Conservation (phyloP, 2,113 vertebrate species). For the Pavo muticus region DNA sequence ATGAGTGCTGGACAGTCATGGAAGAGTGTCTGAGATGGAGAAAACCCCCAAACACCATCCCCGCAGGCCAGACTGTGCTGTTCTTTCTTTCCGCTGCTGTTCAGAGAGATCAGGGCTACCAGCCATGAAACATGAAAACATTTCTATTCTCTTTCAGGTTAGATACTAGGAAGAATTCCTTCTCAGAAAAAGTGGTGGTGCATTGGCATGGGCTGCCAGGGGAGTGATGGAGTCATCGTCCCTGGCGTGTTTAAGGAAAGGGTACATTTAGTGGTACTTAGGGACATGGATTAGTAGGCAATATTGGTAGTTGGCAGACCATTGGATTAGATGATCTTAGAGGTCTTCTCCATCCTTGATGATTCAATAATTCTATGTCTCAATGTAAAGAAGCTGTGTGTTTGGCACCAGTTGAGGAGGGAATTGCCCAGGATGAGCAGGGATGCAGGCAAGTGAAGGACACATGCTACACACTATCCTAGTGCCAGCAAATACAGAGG, state of each 20-base stretch:
- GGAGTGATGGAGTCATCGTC: no score
- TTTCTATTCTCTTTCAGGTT: not conserved
- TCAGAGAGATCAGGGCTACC: not conserved
- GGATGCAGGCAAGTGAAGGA: accelerated
- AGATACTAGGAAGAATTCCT: no score
- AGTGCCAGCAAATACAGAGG: not conserved
- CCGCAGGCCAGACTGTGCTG: not conserved
- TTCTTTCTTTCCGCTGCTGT: not conserved
- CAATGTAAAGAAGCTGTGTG: not conserved
- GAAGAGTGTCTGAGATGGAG: not conserved
- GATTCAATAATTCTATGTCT: no score
- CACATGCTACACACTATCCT: not conserved
- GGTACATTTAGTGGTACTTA: no score
- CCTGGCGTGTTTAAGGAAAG: no score
- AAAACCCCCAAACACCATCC: not conserved
- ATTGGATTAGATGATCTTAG: no score
- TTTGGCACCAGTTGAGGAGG: not conserved
- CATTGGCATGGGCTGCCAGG: no score
- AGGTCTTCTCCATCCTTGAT: no score
- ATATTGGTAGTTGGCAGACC: no score
- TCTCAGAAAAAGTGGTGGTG: no score
- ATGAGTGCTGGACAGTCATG: not conserved
- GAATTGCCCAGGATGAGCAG: not conserved
- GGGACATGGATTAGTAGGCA: no score
- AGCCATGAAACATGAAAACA: not conserved